A percentile compares a stretch with the other conserved stretches of the same genome.
Evolutionary conservation across 2,888 invertebrate genomes (phyloP).

Genomic region (Oegoconia quadripuncta): DNA sequence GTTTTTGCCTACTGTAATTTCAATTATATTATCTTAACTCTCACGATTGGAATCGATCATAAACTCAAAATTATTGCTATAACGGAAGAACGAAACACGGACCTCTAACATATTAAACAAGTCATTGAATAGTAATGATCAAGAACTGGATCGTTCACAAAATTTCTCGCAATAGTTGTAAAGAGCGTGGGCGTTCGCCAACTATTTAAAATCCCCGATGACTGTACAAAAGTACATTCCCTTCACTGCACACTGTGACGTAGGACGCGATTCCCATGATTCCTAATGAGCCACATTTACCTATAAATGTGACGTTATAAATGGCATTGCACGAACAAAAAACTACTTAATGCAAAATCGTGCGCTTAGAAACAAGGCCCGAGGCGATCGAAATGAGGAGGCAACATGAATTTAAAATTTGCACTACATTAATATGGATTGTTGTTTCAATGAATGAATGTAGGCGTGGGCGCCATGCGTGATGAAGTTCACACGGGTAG

Average conservation of each 20-base stretch:
- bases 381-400: conserved; percentile 68
- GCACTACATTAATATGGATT: conserved; percentile 78
- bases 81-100: conserved; percentile 28
- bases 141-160: conserved; percentile 10
- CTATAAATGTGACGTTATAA: conserved; percentile 63
- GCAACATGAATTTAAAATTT: conserved; percentile 76
- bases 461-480: conserved; percentile 71
- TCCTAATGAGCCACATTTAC: conserved; percentile 58
- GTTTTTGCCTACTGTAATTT: conserved; percentile 56
- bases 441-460: conserved; percentile 78
- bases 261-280: conserved; percentile 50
- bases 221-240: conserved; percentile 7
- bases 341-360: conserved; percentile 73
- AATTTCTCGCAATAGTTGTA: background rate
- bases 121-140: conserved; percentile 13
- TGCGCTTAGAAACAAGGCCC: conserved; percentile 68
- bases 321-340: conserved; percentile 66
- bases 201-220: conserved; percentile 1
- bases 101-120: conserved; percentile 11
- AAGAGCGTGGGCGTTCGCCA: background rate
- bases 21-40: conserved; percentile 50
- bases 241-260: conserved; percentile 46
- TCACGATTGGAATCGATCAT: conserved; percentile 42
- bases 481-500: conserved; percentile 77
- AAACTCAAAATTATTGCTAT: conserved; percentile 42